Base-by-base conservation (phyloP, 2,888 invertebrate genomes). In the Abrostola tripartita region DNA sequence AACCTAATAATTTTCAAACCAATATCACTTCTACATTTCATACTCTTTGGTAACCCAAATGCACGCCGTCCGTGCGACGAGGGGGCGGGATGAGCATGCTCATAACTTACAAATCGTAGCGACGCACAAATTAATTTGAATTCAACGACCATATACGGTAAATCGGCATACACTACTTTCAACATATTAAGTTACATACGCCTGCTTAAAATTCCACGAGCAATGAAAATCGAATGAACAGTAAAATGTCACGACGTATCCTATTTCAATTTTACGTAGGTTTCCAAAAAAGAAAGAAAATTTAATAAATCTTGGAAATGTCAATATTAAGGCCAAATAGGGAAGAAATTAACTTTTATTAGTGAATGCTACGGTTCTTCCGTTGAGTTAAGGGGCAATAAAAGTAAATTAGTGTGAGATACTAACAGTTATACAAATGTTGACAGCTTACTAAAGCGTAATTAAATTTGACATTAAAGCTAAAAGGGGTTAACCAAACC, bases 251-350 rank as follows among this genome's bases (percentile, higher is more conserved):
- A 35, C 36, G 49, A 59, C 37, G 63, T 37, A 53, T 65, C 49
- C 14, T 68, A 58, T 71, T 68, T 68, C 24, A 68, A 68, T 68
- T 71, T 6, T 44, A 24, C 14, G 14, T 6, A 44, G 7, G 10
- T 24, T n/a, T 41, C n/a, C n/a, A 77, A 81, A 83, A 85, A 84
- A 85, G 83, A 80, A 63, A 73, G 76, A 78, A 72, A 68, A 72
- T 73, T 78, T 75, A 79, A 90, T 90, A 89, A 90, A 89, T 90
- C 86, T 86, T 69, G 73, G 78, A 83, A 84, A 83, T 81, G 84
- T 81, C 82, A 82, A 88, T 88, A 85, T 85, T 83, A 80, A 81
- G 75, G 81, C 80, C 81, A 85, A 89, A 90, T 88, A 84, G 86
- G 85, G 83, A 72, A 57, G 81, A 84, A 84, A 86, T 85, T 84